Conservation (phyloP, 1,140 invertebrate genomes). For the Samia ricini region DNA sequence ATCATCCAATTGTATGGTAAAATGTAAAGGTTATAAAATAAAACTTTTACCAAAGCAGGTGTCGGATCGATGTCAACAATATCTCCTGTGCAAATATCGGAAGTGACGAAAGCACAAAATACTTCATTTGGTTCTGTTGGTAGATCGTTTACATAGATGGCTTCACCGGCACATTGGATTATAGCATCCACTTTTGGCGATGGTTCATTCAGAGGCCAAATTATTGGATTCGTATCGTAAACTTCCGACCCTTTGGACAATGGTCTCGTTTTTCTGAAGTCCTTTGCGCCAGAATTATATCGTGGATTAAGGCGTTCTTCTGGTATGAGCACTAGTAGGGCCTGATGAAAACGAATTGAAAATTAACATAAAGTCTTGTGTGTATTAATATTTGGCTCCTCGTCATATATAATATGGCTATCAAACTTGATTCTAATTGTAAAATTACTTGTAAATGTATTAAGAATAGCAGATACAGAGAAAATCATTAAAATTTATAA, state of each 20-base stretch:
- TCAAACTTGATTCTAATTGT: no score
- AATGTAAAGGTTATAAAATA: neutral
- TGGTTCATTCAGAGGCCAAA: conserved; percentile 84
- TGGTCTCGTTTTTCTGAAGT: conserved; percentile 73
- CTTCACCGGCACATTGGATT: conserved; percentile 81
- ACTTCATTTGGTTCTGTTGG: conserved; percentile 77
- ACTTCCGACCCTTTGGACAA: conserved; percentile 81
- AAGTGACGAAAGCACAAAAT: conserved; percentile 82
- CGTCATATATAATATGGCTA: no score
- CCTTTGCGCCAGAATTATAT: conserved; percentile 45
- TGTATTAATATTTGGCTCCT: no score
- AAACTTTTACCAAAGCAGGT: conserved; percentile 78
- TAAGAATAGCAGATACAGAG: neutral
- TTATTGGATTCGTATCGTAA: conserved; percentile 80
- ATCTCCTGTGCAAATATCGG: conserved; percentile 77
- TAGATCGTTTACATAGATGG: conserved; percentile 82
- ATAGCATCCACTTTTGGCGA: conserved; percentile 80
- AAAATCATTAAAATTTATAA: neutral
- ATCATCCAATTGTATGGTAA: no score
- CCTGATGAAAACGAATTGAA: conserved; percentile 25
- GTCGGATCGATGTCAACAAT: conserved; percentile 80
- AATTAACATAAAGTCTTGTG: no score
- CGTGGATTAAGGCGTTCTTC: conserved; percentile 25
- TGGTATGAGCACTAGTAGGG: conserved; percentile 40
- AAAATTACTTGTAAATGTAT: no score